Evolutionary conservation across 2,888 invertebrate genomes (phyloP).

Genomic region (Palloptera scutellata): DNA sequence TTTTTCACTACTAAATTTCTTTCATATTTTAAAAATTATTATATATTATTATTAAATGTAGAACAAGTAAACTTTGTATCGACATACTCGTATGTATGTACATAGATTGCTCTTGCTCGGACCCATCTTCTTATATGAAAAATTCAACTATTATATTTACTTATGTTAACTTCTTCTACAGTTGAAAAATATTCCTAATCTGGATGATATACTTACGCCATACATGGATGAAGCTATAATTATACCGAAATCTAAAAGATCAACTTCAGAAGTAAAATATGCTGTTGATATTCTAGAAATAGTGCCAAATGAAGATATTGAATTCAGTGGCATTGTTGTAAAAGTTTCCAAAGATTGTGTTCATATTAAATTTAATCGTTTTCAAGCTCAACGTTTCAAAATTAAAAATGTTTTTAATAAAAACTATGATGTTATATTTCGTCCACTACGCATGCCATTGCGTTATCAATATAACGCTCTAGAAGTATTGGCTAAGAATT

Average conservation of each 20-base stretch:
- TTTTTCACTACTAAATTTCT: no score
- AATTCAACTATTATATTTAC: neutral
- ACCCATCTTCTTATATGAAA: neutral
- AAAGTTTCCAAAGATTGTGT: constrained; percentile 41
- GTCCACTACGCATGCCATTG: constrained; percentile 50
- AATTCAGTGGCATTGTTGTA: constrained; percentile 35
- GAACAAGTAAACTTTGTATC: no score
- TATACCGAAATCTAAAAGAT: constrained; percentile 43
- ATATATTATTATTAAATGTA: no score
- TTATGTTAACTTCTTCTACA: no score
- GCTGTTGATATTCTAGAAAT: constrained; percentile 39
- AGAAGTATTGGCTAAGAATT: constrained; percentile 35
- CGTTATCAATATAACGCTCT: constrained; percentile 55
- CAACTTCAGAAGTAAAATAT: constrained; percentile 34
- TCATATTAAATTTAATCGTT: constrained; percentile 36
- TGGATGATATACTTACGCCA: constrained; percentile 45
- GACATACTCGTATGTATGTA: no score
- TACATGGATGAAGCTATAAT: constrained; percentile 49
- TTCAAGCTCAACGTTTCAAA: neutral
- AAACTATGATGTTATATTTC: constrained; percentile 46
- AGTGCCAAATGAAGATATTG: constrained; percentile 42
- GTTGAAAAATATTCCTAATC: constrained; percentile 35
- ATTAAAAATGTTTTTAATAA: neutral
- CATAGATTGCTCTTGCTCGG: no score
- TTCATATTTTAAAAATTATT: no score